phyloP scores from a whole-genome alignment of 2,113 vertebrate genomes.

The Scalopus aquaticus region DNA sequence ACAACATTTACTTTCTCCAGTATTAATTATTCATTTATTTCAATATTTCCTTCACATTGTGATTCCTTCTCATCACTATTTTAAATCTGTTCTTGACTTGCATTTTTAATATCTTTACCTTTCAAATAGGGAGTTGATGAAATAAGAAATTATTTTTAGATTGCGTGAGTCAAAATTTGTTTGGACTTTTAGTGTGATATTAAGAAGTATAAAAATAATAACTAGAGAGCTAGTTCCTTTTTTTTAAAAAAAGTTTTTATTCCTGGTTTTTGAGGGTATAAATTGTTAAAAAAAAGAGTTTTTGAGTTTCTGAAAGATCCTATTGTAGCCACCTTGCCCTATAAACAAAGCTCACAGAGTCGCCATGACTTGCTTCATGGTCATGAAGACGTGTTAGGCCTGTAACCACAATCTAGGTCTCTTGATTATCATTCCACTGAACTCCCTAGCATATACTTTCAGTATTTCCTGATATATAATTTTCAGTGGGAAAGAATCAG shows the following conservation, averaged over 20 bases:
- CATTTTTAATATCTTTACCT: not conserved
- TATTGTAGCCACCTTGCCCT: not conserved
- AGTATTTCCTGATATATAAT: constrained; percentile 14
- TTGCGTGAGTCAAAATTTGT: not conserved
- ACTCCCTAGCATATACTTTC: not conserved
- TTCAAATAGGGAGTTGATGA: constrained; percentile 4
- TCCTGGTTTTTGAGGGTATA: not conserved
- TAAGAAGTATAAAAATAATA: not conserved
- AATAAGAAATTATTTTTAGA: not conserved
- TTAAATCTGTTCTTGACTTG: constrained; percentile 33
- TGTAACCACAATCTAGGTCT: not conserved
- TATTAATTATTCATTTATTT: not conserved
- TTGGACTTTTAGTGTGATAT: constrained; percentile 25
- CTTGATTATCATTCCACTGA: not conserved
- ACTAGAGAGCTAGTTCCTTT: not conserved
- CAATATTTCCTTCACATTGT: not conserved
- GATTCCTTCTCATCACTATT: not conserved
- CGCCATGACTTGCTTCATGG: too few relatives aligned
- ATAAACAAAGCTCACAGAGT: not conserved
- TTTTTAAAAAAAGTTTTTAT: not conserved
- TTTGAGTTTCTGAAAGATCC: not conserved
- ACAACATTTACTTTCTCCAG: not conserved
- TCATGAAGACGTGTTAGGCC: not conserved
- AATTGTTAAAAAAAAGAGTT: not conserved
- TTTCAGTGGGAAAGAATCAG: constrained; percentile 53